Percentiles rank a stretch among this genome's conserved stretches.
phyloP scores from a whole-genome alignment of 2,888 invertebrate species.

The Pollenia angustigena region DNA sequence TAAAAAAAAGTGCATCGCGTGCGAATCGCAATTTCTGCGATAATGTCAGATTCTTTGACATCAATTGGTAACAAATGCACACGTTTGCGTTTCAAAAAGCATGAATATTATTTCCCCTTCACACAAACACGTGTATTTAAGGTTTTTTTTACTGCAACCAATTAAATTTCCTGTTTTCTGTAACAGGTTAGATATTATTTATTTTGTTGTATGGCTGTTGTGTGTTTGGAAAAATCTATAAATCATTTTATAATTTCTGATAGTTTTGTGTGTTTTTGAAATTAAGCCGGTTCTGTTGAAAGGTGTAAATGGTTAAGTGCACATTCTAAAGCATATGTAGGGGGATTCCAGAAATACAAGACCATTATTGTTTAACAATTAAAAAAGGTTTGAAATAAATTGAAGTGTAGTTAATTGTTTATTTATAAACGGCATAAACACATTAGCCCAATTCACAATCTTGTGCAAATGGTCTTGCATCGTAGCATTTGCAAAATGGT shows the following conservation, averaged over 20 bases:
- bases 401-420: not conserved
- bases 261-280: not conserved
- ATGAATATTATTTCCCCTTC: slow-evolving; percentile 46
- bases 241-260: slow-evolving; percentile 5
- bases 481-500: no score
- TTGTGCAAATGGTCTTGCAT: no score
- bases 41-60: slow-evolving; percentile 77
- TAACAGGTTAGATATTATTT: slow-evolving; percentile 62
- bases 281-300: slow-evolving; percentile 8
- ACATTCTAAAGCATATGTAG: slow-evolving; percentile 21
- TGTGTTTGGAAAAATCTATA: slow-evolving; percentile 22
- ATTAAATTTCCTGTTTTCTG: slow-evolving; percentile 51
- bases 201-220: not conserved
- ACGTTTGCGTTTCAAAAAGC: slow-evolving; percentile 66
- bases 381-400: no score
- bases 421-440: not conserved
- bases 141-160: slow-evolving; percentile 50
- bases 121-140: slow-evolving; percentile 14
- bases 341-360: not conserved
- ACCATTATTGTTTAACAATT: no score
- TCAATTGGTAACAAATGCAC: slow-evolving; percentile 72
- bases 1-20: slow-evolving; percentile 77
- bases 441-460: no score
- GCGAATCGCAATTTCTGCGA: slow-evolving; percentile 79
- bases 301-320: slow-evolving; percentile 18